phyloP scores from a whole-genome alignment of 2,113 vertebrate species.

The Anolis sagrei region DNA sequence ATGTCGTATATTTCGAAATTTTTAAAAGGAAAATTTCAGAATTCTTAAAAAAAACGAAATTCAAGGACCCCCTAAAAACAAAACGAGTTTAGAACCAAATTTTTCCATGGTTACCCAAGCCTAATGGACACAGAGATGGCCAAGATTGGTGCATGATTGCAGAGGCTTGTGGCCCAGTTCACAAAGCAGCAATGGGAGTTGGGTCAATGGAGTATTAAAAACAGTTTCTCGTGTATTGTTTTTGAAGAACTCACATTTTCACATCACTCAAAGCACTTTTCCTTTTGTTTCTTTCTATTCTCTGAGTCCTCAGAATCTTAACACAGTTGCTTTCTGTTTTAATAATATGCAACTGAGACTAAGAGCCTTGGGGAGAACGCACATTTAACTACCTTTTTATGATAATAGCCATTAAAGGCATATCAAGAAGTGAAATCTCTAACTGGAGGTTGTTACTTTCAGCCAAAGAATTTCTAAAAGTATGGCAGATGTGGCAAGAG shows the following conservation, averaged over 20 bases:
- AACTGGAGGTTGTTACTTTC: constrained; percentile 65
- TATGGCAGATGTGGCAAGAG: constrained; percentile 66
- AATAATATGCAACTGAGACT: constrained; percentile 51
- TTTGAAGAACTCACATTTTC: background rate
- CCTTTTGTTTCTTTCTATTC: constrained; percentile 7
- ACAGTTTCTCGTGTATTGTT: no score
- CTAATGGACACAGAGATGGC: background rate
- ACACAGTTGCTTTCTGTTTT: background rate
- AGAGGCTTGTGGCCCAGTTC: background rate
- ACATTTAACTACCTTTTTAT: constrained; percentile 68
- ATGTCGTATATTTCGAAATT: no score
- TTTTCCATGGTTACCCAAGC: no score
- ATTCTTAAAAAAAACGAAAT: no score
- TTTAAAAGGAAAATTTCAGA: no score
- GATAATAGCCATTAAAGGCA: constrained; percentile 69
- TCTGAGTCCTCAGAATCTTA: constrained; percentile 30
- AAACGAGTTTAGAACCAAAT: no score
- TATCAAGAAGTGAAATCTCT: constrained; percentile 63
- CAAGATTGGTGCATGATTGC: background rate
- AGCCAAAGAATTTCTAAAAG: constrained; percentile 54
- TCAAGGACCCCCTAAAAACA: no score
- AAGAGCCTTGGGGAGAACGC: constrained; percentile 27
- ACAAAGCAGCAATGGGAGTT: background rate
- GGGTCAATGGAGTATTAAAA: background rate
- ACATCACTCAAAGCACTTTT: background rate